Conservation (phyloP, 2,888 invertebrate species). For the Petrophora chlorosata region DNA sequence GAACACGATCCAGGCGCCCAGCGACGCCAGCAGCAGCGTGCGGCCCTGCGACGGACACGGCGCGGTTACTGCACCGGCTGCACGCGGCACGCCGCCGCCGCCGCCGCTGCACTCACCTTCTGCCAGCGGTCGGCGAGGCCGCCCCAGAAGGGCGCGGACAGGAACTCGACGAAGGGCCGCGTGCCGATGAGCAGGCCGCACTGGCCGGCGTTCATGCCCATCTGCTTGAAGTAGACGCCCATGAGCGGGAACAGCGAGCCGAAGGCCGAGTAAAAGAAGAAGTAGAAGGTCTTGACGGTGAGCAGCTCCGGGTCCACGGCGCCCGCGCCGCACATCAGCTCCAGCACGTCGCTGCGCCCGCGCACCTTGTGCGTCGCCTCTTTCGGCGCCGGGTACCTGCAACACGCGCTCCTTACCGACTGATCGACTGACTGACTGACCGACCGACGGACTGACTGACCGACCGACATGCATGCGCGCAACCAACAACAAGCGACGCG, state of each 20-base stretch:
- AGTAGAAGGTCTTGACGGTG: constrained; percentile 98
- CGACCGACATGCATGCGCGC: no score
- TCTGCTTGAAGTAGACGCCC: constrained; percentile 99
- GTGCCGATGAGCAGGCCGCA: constrained; percentile 97
- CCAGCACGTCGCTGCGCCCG: constrained; percentile 92
- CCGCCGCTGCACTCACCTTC: constrained; percentile 66
- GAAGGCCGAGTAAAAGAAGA: constrained; percentile 99
- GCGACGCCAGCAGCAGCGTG: constrained; percentile 93
- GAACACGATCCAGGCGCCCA: constrained; percentile 98
- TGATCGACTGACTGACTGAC: no score
- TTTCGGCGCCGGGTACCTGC: constrained; percentile 92
- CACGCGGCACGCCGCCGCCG: no score
- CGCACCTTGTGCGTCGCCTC: constrained; percentile 95
- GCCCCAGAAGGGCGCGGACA: constrained; percentile 99
- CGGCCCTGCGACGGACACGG: constrained; percentile 83
- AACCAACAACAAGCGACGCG: no score
- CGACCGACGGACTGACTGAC: no score
- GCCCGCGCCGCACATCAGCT: constrained; percentile 90
- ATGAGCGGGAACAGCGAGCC: constrained; percentile 98
- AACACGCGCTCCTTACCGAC: background rate
- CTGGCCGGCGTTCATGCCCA: constrained; percentile 99
- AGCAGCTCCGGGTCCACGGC: constrained; percentile 95
- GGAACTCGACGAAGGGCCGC: constrained; percentile 98
- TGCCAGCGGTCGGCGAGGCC: constrained; percentile 95
- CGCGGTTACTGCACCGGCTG: no score